Evolutionary conservation across 1,140 invertebrate species (phyloP).

Genomic region (Trichonephila inaurata): DNA sequence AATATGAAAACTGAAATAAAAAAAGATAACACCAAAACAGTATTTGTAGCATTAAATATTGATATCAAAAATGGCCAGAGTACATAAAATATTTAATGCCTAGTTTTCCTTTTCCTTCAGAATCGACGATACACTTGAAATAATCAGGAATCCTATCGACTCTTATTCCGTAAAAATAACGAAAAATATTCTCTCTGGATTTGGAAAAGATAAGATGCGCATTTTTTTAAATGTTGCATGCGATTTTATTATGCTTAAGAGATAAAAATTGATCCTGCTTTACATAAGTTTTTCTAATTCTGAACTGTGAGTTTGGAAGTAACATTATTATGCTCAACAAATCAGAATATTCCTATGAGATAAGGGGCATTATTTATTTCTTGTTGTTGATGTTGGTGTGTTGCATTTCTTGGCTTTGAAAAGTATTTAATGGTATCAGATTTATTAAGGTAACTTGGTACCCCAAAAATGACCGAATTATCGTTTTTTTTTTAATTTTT

Average conservation of each 20-base stretch:
- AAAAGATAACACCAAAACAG: neutral
- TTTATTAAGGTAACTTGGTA: too few species aligned
- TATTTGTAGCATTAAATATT: neutral
- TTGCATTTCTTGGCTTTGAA: too few species aligned
- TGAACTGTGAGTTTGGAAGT: neutral
- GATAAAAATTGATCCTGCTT: neutral
- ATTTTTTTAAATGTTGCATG: neutral
- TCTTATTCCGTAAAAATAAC: neutral
- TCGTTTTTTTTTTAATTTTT: too few species aligned
- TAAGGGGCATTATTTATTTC: neutral
- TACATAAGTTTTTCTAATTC: neutral
- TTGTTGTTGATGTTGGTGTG: too few species aligned
- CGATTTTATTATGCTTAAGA: neutral
- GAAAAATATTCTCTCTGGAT: too few species aligned
- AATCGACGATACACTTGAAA: neutral
- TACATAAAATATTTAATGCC: slow-evolving; percentile 55
- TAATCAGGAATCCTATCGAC: neutral
- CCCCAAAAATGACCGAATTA: too few species aligned
- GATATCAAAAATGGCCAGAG: slow-evolving; percentile 22
- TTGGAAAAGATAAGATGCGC: too few species aligned
- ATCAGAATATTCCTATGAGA: neutral
- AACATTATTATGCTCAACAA: neutral
- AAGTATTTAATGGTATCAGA: too few species aligned
- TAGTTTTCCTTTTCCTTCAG: neutral
- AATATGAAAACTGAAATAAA: too few species aligned